Conservation (phyloP, 2,888 invertebrate genomes). For the Drosophila prostipennis region DNA sequence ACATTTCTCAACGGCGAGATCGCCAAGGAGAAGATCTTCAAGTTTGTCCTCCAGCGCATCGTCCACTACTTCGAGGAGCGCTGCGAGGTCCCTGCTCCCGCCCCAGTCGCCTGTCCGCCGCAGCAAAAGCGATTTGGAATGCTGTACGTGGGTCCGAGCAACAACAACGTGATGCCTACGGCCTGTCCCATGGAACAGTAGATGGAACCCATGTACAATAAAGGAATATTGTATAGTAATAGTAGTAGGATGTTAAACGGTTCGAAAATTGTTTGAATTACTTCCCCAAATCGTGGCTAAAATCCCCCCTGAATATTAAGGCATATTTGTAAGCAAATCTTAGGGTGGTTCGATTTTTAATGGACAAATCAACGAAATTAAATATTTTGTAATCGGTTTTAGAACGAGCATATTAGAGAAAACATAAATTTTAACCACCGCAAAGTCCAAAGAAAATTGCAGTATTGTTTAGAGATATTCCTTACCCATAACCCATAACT, state of each 20-base stretch:
- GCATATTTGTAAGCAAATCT: constrained; percentile 7
- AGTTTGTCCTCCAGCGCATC: constrained; percentile 80
- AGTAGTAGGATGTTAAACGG: constrained; percentile 17
- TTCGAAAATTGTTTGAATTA: constrained; percentile 11
- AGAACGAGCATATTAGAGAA: not conserved
- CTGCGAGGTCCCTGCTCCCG: constrained; percentile 63
- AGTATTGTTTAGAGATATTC: constrained; percentile 4
- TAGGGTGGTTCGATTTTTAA: constrained; percentile 14
- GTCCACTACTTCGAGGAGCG: constrained; percentile 80
- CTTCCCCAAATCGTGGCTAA: not conserved
- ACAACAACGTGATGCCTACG: constrained; percentile 58
- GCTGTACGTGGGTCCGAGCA: constrained; percentile 52
- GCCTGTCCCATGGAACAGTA: constrained; percentile 82
- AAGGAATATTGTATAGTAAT: constrained; percentile 7
- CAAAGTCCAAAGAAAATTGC: not conserved
- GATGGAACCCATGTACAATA: constrained; percentile 4
- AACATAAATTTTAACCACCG: not conserved
- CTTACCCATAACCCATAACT: not conserved
- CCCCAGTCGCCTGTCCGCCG: constrained; percentile 69
- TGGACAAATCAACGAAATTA: not conserved
- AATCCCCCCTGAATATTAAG: constrained; percentile 12
- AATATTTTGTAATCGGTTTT: not conserved
- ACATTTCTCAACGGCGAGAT: constrained; percentile 83
- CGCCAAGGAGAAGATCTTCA: constrained; percentile 81
- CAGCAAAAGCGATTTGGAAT: constrained; percentile 74